phyloP scores from a whole-genome alignment of 2,797 vertebrate genomes.

The Argya squamiceps region DNA sequence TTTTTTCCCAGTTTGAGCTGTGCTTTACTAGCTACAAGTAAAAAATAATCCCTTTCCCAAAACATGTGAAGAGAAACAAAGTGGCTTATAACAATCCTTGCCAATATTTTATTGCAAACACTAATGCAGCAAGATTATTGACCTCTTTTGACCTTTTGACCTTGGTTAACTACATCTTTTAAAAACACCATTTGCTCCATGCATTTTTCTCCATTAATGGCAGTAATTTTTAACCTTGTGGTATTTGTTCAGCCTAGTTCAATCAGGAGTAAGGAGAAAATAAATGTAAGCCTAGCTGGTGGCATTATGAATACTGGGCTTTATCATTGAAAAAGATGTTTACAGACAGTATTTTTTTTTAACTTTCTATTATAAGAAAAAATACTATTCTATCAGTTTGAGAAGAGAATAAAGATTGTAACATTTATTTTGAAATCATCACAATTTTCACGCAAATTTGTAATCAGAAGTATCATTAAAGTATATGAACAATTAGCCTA shows the following conservation, averaged over 20 bases:
- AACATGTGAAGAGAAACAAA: not conserved
- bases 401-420: not conserved
- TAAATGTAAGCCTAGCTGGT: not conserved
- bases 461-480: not conserved
- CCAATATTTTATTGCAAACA: slow-evolving; percentile 31
- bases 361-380: not conserved
- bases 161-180: slow-evolving; percentile 14
- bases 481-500: not conserved
- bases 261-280: not conserved
- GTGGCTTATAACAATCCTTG: not conserved
- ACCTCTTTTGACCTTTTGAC: slow-evolving; percentile 25
- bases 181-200: slow-evolving; percentile 10
- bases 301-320: not conserved
- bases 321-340: not conserved
- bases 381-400: not conserved
- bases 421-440: not conserved
- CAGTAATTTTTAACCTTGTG: slow-evolving; percentile 21
- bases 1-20: not conserved
- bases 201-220: not conserved
- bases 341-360: not conserved
- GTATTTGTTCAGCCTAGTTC: not conserved
- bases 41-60: not conserved
- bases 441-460: not conserved
- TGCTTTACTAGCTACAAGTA: not conserved
- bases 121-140: slow-evolving; percentile 17